Evolutionary conservation across 2,113 vertebrate species (phyloP).

Genomic region (Falco punctatus): DNA sequence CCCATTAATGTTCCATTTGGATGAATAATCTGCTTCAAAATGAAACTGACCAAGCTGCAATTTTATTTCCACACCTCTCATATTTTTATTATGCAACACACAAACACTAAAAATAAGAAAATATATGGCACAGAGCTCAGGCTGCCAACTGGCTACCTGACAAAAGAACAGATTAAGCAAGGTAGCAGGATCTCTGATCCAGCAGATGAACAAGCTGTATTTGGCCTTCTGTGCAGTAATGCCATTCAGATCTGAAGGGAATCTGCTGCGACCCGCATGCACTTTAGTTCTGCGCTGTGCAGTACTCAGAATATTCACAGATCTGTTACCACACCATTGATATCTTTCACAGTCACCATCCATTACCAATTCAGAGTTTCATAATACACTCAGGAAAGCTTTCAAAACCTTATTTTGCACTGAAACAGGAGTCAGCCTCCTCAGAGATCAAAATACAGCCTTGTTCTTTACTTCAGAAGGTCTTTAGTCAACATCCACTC

Average conservation of each 20-base stretch:
- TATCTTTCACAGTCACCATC: not conserved
- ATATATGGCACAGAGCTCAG: not conserved
- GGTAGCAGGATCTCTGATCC: not conserved
- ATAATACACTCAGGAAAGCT: not conserved
- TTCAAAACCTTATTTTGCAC: not conserved
- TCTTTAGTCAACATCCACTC: not conserved
- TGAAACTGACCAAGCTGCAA: not conserved
- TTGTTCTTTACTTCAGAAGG: not conserved
- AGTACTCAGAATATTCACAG: not conserved
- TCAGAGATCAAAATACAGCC: not conserved
- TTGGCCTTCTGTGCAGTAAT: not conserved
- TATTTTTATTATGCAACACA: not conserved
- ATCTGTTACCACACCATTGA: not conserved
- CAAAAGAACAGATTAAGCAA: conserved; percentile 3
- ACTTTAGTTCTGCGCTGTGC: not conserved
- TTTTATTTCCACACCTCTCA: not conserved
- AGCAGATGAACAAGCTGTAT: not conserved
- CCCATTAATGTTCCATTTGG: not conserved
- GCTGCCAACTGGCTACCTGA: not conserved
- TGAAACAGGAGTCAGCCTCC: not conserved
- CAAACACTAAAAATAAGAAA: not conserved
- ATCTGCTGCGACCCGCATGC: not conserved
- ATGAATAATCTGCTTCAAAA: not conserved
- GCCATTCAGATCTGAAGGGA: not conserved
- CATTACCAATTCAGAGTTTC: not conserved